Percentiles rank a stretch among this genome's conserved stretches.
Evolutionary conservation across 2,113 vertebrate genomes (phyloP).

Genomic region (Recurvirostra avosetta): DNA sequence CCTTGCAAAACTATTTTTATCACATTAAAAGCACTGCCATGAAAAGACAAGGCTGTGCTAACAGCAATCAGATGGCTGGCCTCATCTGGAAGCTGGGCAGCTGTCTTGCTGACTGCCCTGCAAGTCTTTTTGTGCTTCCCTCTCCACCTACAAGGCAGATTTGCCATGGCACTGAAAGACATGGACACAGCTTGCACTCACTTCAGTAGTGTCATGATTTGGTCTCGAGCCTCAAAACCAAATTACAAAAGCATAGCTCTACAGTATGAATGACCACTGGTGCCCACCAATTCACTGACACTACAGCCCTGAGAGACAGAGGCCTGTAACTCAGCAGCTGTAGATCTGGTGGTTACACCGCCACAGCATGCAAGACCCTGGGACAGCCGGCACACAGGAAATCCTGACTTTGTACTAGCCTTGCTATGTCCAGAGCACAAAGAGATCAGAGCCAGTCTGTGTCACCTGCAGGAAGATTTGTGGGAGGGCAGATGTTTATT

Average conservation of each 20-base stretch:
- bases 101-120: not conserved
- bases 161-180: not conserved
- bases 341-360: not conserved
- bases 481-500: not conserved
- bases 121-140: not conserved
- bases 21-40: not conserved
- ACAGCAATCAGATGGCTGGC: not conserved
- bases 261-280: not conserved
- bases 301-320: not conserved
- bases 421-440: not conserved
- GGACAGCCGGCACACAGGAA: not conserved
- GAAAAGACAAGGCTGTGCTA: not conserved
- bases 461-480: not conserved
- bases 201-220: not conserved
- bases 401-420: not conserved
- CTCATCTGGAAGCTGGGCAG: not conserved
- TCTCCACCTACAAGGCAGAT: not conserved
- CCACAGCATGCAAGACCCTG: not conserved
- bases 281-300: not conserved
- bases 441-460: not conserved
- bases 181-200: not conserved
- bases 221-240: not conserved
- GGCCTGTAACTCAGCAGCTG: not conserved
- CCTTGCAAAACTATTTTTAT: not conserved
- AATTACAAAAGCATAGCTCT: not conserved